A percentile compares a stretch with the other conserved stretches of the same genome.
Evolutionary conservation across 2,113 vertebrate species (phyloP).

Genomic region (Podiceps cristatus): DNA sequence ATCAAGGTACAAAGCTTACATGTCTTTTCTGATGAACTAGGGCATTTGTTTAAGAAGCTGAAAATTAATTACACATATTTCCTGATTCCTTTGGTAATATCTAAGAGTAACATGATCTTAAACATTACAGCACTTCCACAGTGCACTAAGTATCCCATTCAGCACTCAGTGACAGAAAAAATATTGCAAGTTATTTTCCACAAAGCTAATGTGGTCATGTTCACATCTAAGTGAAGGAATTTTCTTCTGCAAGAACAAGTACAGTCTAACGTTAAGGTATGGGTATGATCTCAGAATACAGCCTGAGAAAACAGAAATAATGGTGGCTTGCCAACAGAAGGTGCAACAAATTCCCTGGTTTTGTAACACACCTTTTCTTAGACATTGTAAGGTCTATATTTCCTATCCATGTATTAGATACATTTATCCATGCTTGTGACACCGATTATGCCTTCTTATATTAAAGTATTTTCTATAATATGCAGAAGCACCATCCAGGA

Average conservation of each 20-base stretch:
- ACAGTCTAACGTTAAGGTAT: neutral
- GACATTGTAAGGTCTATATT: neutral
- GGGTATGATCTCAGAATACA: neutral
- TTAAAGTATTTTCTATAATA: neutral
- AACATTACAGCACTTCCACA: neutral
- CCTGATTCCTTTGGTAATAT: neutral
- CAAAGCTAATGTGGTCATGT: neutral
- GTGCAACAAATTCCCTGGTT: neutral
- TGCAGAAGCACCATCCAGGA: neutral
- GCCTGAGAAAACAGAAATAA: neutral
- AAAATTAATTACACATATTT: constrained; percentile 23
- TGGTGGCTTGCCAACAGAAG: neutral
- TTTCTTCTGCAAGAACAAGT: constrained; percentile 5
- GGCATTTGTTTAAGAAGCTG: constrained; percentile 28
- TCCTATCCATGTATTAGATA: neutral
- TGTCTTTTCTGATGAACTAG: constrained; percentile 15
- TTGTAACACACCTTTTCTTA: neutral
- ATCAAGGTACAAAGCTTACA: constrained; percentile 41
- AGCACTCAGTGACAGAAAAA: neutral
- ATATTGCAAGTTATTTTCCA: neutral
- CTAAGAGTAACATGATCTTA: neutral
- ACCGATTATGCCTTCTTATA: neutral
- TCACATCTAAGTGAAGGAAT: neutral
- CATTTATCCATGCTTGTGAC: neutral
- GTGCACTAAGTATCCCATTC: neutral